phyloP scores from a whole-genome alignment of 2,888 invertebrate genomes.

The Thereva nobilitata region DNA sequence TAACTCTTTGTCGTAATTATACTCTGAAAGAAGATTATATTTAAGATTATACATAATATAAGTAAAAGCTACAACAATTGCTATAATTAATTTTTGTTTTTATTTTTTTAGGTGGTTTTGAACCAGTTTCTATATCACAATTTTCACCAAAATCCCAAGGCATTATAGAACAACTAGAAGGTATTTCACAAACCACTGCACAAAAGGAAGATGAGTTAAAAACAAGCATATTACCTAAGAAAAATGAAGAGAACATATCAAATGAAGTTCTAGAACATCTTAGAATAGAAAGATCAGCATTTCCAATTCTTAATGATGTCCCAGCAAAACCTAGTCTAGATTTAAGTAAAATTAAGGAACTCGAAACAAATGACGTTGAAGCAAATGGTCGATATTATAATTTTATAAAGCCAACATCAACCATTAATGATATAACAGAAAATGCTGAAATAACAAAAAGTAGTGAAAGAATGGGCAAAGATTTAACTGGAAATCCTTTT shows the following conservation, averaged over 20 bases:
- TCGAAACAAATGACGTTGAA: constrained; percentile 43
- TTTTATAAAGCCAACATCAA: constrained; percentile 56
- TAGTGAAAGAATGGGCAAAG: constrained; percentile 50
- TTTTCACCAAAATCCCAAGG: constrained; percentile 69
- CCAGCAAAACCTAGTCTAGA: constrained; percentile 53
- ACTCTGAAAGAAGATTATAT: no score
- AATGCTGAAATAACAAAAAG: constrained; percentile 51
- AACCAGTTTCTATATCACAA: constrained; percentile 64
- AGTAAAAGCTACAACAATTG: no score
- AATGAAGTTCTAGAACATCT: constrained; percentile 47
- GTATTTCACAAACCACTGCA: background rate
- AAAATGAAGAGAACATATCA: background rate
- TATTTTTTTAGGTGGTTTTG: constrained; percentile 2
- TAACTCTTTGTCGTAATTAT: no score
- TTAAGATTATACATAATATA: no score
- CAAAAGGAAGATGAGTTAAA: background rate
- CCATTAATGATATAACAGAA: constrained; percentile 45
- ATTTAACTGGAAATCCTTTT: constrained; percentile 57
- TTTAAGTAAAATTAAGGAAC: constrained; percentile 46
- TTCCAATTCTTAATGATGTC: constrained; percentile 64
- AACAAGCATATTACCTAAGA: background rate
- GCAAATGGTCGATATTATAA: constrained; percentile 54
- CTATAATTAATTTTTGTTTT: background rate
- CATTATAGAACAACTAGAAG: constrained; percentile 30
- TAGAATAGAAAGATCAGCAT: constrained; percentile 63